Base-by-base conservation (phyloP, 2,888 invertebrate species). In the Lepidocyrtoides sp. region DNA sequence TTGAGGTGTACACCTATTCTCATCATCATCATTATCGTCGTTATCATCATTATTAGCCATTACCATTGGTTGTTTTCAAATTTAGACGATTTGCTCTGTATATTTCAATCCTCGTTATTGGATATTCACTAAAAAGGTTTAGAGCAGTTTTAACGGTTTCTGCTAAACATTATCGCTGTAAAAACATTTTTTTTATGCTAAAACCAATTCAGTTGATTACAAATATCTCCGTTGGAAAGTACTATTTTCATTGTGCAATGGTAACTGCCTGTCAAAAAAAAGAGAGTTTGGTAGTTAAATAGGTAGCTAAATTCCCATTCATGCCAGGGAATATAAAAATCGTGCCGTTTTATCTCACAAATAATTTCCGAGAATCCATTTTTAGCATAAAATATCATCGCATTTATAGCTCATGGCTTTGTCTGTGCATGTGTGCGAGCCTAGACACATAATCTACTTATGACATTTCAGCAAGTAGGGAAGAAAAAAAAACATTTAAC, bases 331-430 rank as follows among this genome's bases (percentile, higher is more conserved):
- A 17, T 41, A 10, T 10, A 20, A 41, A 36, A 69, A 69, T 20
- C 41, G 69, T 75, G 72, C 72, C 72, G 72, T 77, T 77, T 77
- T 44, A 51, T 77, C 41, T 72, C 77, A 51, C n/a, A 81, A 54
- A 81, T 60, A 69, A 84, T 63, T 91, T 88, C 91, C 36, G 57
- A 79, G 91, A 87, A 91, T 32, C 90, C 90, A 90, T 84, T 90
- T 91, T 72, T 75, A 75, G 32, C 44, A 17, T 82, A 91, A 86
- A 81, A 85, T 66, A 75, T 75, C 44, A 77, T 77, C 36, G 44
- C 44, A 60, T 10, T 23, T 12, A 26, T 29, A 51, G 51, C 29
- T 51, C 32, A 26, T 57, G 44, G 63, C 48, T 60, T 60, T n/a
- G 20, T 32, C 17, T 57, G 57, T 57, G 36, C 36, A 36, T 36